A percentile compares a stretch with the other conserved stretches of the same genome.
These are phyloP conservation scores for Cathartes aura DNA, from an alignment of 2,113 vertebrate genomes.

Conservation along the genomic window DNA sequence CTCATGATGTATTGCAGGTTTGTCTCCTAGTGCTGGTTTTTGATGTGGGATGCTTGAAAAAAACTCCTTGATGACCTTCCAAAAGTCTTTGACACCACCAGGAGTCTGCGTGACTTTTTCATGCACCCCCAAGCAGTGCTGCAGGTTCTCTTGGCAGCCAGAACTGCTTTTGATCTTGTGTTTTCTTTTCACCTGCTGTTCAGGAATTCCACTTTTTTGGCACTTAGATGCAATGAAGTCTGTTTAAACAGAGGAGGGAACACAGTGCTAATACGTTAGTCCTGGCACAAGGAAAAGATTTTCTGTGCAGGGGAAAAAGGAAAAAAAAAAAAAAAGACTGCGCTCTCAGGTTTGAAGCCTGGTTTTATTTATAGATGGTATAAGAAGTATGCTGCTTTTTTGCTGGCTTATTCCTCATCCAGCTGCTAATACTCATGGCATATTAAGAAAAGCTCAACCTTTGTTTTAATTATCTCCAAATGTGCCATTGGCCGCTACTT, in stretches of 20 bases:
- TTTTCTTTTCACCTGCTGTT: slow-evolving; percentile 65
- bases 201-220: slow-evolving; percentile 55
- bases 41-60: background rate
- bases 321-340: background rate
- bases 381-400: background rate
- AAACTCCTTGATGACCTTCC: background rate
- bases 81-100: background rate
- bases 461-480: slow-evolving; percentile 5
- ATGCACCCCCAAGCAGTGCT: background rate
- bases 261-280: background rate
- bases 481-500: background rate
- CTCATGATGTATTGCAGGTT: background rate
- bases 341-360: background rate
- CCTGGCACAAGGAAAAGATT: background rate
- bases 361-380: background rate
- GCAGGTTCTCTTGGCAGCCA: slow-evolving; percentile 45
- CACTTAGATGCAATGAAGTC: background rate
- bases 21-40: background rate
- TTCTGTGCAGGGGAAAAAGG: background rate
- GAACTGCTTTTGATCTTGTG: slow-evolving; percentile 25
- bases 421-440: background rate
- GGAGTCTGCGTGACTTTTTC: background rate
- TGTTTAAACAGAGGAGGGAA: slow-evolving; percentile 26
- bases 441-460: background rate
- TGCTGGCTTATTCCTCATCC: background rate